These are phyloP conservation scores for Lathamus discolor DNA, from an alignment of 2,113 vertebrate genomes.

Conservation along the genomic window DNA sequence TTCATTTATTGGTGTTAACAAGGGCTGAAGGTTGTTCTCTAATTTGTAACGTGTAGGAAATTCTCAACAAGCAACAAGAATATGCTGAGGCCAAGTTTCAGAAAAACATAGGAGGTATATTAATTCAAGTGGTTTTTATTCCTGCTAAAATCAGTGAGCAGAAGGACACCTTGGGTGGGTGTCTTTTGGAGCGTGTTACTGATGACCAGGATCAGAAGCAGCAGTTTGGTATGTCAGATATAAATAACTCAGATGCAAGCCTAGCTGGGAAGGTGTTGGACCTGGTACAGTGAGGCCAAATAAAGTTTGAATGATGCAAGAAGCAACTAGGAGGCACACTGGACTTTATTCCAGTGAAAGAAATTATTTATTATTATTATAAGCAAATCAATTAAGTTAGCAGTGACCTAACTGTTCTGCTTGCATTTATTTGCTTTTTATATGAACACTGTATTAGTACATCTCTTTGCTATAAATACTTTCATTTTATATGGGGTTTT, in stretches of 20 bases:
- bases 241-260: not conserved
- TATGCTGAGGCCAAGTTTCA: not conserved
- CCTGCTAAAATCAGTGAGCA: not conserved
- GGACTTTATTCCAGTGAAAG: not conserved
- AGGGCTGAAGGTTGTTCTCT: not conserved
- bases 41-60: not conserved
- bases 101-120: not conserved
- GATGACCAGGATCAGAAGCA: not conserved
- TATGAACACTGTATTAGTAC: not conserved
- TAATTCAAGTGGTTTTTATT: not conserved
- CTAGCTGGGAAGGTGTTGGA: not conserved
- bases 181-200: not conserved
- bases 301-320: not conserved
- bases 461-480: not conserved
- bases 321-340: not conserved
- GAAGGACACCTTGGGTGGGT: not conserved
- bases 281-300: not conserved
- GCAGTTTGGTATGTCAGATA: not conserved
- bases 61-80: not conserved
- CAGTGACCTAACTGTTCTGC: not conserved
- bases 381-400: not conserved
- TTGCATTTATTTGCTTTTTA: slow-evolving; percentile 2
- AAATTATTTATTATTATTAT: not conserved
- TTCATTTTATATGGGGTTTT: not conserved
- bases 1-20: not conserved